Evolutionary conservation across 2,797 vertebrate genomes (phyloP).

Genomic region (Lepilemur septentrionalis): DNA sequence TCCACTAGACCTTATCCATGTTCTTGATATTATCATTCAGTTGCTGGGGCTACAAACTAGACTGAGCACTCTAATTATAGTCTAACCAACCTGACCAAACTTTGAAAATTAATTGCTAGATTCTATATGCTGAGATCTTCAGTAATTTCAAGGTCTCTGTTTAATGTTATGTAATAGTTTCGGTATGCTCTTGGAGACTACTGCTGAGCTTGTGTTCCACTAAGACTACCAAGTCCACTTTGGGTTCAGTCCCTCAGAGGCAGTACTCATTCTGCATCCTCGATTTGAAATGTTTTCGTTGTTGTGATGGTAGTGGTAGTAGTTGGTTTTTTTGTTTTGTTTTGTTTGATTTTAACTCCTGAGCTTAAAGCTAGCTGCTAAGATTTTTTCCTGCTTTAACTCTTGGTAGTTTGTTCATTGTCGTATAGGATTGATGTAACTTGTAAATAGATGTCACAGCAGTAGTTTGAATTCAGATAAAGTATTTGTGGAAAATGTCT

Average conservation of each 20-base stretch:
- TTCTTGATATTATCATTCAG: background rate
- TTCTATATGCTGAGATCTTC: background rate
- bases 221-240: background rate
- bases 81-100: background rate
- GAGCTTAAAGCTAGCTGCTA: background rate
- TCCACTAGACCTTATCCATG: background rate
- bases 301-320: background rate
- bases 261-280: background rate
- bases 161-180: background rate
- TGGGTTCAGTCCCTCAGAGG: background rate
- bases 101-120: background rate
- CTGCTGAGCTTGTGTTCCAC: background rate
- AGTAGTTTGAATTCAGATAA: background rate
- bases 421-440: background rate
- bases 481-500: background rate
- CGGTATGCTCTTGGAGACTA: background rate
- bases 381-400: background rate
- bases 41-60: background rate
- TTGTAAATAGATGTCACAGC: background rate
- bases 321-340: background rate
- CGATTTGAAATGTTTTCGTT: background rate
- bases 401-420: background rate
- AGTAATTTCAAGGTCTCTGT: background rate
- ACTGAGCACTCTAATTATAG: background rate
- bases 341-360: background rate